phyloP scores from a whole-genome alignment of 2,888 invertebrate genomes.

The Lochmaea crataegi region DNA sequence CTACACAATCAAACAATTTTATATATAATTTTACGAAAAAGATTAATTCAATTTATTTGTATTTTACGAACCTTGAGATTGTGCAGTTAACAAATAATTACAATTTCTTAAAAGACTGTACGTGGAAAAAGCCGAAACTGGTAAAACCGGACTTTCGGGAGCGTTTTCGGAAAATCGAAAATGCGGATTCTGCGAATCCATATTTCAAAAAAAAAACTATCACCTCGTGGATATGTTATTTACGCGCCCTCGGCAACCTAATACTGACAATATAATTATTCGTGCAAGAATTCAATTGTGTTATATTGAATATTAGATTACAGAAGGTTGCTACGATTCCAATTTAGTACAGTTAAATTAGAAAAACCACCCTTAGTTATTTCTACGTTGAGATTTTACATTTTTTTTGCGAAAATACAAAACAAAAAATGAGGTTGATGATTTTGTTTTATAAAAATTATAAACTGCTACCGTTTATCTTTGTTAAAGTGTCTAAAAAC shows the following conservation, averaged over 20 bases:
- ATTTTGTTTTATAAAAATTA: no score
- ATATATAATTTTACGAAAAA: no score
- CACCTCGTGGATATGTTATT: background rate
- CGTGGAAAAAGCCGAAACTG: slow-evolving; percentile 70
- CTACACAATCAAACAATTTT: no score
- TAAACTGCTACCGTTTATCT: no score
- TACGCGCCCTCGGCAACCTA: slow-evolving; percentile 45
- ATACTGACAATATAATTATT: slow-evolving; percentile 52
- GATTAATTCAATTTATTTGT: background rate
- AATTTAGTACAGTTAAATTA: slow-evolving; percentile 24
- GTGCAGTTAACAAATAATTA: slow-evolving; percentile 72
- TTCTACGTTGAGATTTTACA: no score
- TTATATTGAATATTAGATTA: slow-evolving; percentile 51
- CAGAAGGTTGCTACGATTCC: slow-evolving; percentile 55
- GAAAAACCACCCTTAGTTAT: background rate
- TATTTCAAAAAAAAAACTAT: slow-evolving; percentile 34
- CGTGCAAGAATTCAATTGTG: slow-evolving; percentile 53
- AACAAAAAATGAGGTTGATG: background rate
- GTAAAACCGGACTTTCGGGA: slow-evolving; percentile 53
- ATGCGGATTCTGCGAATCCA: slow-evolving; percentile 50
- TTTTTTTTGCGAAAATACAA: background rate
- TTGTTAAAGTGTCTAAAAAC: no score
- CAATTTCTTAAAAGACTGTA: slow-evolving; percentile 74
- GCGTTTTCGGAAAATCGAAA: slow-evolving; percentile 57
- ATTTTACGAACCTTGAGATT: slow-evolving; percentile 65